Evolutionary conservation across 2,797 vertebrate genomes (phyloP), one percentile per base, ranked within the genome.

Genomic region (Paedocypris micromegethes): DNA sequence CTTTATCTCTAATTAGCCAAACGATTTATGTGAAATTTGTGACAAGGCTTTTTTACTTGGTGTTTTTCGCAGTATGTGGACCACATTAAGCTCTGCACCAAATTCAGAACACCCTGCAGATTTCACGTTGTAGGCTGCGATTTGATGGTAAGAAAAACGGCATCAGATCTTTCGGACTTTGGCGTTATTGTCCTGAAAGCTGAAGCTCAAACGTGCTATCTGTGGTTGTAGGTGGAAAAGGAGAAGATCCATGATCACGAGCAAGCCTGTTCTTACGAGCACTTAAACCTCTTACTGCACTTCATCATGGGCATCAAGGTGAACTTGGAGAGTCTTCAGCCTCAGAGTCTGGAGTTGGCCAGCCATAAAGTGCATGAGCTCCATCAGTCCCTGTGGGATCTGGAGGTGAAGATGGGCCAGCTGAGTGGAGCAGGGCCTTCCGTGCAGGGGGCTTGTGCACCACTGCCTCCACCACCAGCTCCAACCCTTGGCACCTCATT

Each of bases 31-130:
- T 8, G 23, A 23, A 51, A 43, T 8, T 37, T 1, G 38, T 23
- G 6, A 23, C 1, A 38, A 5, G 61, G 6, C 79, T 63, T 73
- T 75, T 72, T 62, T 37, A 9, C 9, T 39, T 38, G 37, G 63
- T 78, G 23, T 67, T 72, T 80, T 84, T 74, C 85, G 63, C 72
- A 98, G 96, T 97, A 97, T 79, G 92, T 92, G 86, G 95, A 97
- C 80, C 96, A 98, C 37, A 87, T 96, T 86, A 93, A 92, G 86
- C 85, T 87, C 1, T 98, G 96, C 75, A 91, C 91, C 86, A 92
- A 93, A 84, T 95, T 92, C 77, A 93, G 87, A 85, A 89, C 89
- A 42, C 92, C 92, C 5, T 98, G 96, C 86, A 91, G 93, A 80
- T 98, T 98, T 80, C 89, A 90, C 51, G 83, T 88, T 23, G 88